phyloP scores from a whole-genome alignment of 1,140 invertebrate genomes.

The Arion vulgaris region DNA sequence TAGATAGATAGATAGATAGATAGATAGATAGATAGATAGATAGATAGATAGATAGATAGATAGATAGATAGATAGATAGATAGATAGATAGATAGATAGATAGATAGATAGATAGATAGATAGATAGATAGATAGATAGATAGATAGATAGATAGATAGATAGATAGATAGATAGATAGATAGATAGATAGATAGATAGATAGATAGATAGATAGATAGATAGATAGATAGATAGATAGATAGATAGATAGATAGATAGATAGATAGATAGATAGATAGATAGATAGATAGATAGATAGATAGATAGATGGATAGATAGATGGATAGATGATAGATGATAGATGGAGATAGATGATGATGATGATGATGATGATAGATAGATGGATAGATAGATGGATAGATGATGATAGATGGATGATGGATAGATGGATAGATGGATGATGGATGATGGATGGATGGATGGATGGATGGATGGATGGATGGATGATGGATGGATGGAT shows the following conservation, averaged over 20 bases:
- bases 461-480: too few species aligned
- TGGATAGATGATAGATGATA: too few species aligned
- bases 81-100: neutral
- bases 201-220: constrained; percentile 4
- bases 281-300: neutral
- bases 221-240: constrained; percentile 1
- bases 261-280: neutral
- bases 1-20: too few species aligned
- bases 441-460: too few species aligned
- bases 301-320: too few species aligned
- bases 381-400: too few species aligned
- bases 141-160: neutral
- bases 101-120: neutral
- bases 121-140: neutral
- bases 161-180: constrained; percentile 4
- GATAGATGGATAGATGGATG: too few species aligned
- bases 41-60: neutral
- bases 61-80: neutral
- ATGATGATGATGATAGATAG: too few species aligned
- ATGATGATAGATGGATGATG: too few species aligned
- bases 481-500: too few species aligned
- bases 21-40: neutral
- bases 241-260: constrained; percentile 10
- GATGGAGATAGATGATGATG: too few species aligned
- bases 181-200: neutral